Base-by-base conservation (phyloP, 2,888 invertebrate genomes). In the Plagodis dolabraria region DNA sequence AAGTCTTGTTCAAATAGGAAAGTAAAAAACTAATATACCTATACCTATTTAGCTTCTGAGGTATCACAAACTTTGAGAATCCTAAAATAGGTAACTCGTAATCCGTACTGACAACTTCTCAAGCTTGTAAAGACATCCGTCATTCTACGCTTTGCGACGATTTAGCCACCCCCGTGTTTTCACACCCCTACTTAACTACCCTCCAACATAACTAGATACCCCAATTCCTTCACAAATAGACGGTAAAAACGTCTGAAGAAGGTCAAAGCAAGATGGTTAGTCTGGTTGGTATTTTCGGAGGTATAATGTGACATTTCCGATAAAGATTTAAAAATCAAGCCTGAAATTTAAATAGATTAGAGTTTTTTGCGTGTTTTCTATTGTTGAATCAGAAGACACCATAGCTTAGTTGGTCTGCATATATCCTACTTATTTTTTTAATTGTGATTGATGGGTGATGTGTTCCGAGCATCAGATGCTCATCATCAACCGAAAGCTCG, bases 91-190 rank as follows among this genome's bases (percentile, higher is more conserved):
- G 65, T 45, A 45, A 59, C 53, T 57, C 53, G 60, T 79, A 76
- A 81, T 77, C 80, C 71, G 72, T 64, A 77, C 76, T 86, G 87
- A 91, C 91, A 91, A 80, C 82, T 82, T 71, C 67, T 78, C 79
- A 77, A 77, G 82, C 89, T 88, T 89, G 92, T 92, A 90, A 89
- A 91, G 87, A 83, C 87, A 91, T 92, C 86, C 85, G 86, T 92
- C 92, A 91, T 89, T 87, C 89, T 68, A 78, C 86, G 80, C 86
- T 77, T 74, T 61, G 67, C 70, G 69, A 77, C 80, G 71, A 84
- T 85, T 84, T 79, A 82, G 69, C 77, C 79, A 77, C 87, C 89
- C 91, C 72, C 68, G 67, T 67, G 70, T 80, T 79, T 77, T 77
- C 65, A 71, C 69, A 67, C 60, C 75, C 78, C 79, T 79, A 80